Conservation (phyloP, 2,113 vertebrate species). For the Kryptolebias marmoratus region DNA sequence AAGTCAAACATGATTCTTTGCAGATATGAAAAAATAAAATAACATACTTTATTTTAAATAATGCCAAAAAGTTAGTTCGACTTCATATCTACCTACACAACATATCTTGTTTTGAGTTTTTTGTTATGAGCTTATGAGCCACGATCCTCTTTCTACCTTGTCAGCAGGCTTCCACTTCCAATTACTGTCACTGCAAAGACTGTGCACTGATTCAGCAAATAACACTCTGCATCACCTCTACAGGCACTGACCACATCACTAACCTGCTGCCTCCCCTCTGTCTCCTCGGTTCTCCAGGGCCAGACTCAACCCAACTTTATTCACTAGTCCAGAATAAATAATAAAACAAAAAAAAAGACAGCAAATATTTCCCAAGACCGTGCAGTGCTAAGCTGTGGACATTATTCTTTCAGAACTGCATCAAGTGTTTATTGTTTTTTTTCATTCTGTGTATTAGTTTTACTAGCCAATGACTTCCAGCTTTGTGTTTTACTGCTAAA, state of each 20-base stretch:
- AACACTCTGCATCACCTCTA: slow-evolving; percentile 52
- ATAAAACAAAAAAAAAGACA: slow-evolving; percentile 1
- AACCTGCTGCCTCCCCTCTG: slow-evolving; percentile 13
- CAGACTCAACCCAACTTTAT: slow-evolving; percentile 24
- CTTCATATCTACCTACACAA: not conserved
- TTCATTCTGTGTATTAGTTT: too few species aligned
- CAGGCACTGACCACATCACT: slow-evolving; percentile 49
- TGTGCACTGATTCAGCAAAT: slow-evolving; percentile 70
- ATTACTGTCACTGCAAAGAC: slow-evolving; percentile 68
- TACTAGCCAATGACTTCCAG: too few species aligned
- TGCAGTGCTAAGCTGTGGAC: not conserved
- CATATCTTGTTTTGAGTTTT: slow-evolving; percentile 28
- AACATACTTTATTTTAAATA: not conserved
- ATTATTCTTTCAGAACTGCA: not conserved
- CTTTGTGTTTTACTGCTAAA: too few species aligned
- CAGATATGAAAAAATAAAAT: not conserved
- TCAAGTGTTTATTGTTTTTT: too few species aligned
- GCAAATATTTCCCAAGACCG: not conserved
- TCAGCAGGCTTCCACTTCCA: slow-evolving; percentile 68
- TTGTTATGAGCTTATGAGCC: slow-evolving; percentile 47
- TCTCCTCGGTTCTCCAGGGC: slow-evolving; percentile 3
- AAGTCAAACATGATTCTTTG: not conserved
- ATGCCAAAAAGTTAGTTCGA: not conserved
- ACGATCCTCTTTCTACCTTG: slow-evolving; percentile 53
- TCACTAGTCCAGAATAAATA: slow-evolving; percentile 4